A percentile compares a stretch with the other conserved stretches of the same genome.
phyloP scores from a whole-genome alignment of 1,140 invertebrate genomes.

The Brachionus manjavacas region DNA sequence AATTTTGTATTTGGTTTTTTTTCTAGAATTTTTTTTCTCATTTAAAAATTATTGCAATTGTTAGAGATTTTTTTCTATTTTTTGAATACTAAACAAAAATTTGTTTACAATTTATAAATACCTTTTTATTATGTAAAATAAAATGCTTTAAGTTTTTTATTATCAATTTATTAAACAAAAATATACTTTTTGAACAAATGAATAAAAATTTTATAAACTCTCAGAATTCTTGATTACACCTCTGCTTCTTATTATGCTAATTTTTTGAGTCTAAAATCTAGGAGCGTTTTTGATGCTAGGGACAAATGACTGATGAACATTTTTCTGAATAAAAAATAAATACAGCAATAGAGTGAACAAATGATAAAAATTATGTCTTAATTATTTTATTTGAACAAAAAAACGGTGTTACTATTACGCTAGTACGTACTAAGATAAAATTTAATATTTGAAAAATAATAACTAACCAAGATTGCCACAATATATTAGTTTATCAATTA shows the following conservation, averaged over 20 bases:
- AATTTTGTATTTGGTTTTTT: neutral
- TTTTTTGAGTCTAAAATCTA: too few species aligned
- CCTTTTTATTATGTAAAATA: neutral
- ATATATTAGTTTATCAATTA: too few species aligned
- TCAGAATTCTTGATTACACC: neutral
- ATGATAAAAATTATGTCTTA: too few species aligned
- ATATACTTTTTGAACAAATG: neutral
- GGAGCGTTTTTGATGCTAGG: too few species aligned
- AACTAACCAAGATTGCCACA: too few species aligned
- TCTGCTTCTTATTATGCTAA: neutral
- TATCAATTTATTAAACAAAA: neutral
- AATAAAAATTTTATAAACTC: neutral
- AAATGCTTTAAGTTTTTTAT: neutral
- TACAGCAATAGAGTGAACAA: too few species aligned
- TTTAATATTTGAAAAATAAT: too few species aligned
- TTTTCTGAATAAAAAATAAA: too few species aligned
- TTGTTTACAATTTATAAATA: slow-evolving; percentile 5
- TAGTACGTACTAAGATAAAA: too few species aligned
- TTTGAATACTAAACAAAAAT: neutral
- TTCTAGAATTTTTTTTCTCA: neutral
- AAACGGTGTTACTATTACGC: too few species aligned
- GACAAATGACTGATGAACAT: too few species aligned
- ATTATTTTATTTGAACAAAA: too few species aligned
- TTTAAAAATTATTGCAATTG: neutral
- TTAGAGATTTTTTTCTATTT: neutral